These are phyloP conservation scores for Ichneumon xanthorius DNA, from an alignment of 2,888 invertebrate genomes.

Conservation along the genomic window DNA sequence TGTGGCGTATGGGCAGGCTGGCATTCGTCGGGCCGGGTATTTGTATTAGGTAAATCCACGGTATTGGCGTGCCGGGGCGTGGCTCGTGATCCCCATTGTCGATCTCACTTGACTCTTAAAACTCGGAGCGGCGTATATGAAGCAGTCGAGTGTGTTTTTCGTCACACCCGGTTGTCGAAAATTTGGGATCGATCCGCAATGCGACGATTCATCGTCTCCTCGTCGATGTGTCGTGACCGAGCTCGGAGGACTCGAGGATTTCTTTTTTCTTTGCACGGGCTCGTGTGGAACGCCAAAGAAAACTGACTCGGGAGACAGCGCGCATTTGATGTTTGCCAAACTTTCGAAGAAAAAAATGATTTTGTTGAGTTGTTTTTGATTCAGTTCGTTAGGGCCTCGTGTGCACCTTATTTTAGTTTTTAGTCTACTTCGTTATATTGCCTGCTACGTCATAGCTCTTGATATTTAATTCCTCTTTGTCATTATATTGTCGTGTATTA, in stretches of 20 bases:
- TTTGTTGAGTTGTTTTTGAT: too few species aligned
- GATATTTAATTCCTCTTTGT: too few species aligned
- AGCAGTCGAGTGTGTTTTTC: conserved; percentile 44
- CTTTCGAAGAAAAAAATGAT: too few species aligned
- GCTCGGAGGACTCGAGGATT: background rate
- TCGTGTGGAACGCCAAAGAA: background rate
- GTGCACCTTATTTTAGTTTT: too few species aligned
- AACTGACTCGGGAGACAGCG: background rate
- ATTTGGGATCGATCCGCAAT: conserved; percentile 3
- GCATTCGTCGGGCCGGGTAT: conserved; percentile 61
- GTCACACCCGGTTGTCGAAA: conserved; percentile 20
- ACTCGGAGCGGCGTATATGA: background rate
- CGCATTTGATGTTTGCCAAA: background rate
- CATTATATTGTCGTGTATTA: too few species aligned
- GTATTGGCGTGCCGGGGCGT: conserved; percentile 81
- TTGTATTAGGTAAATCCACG: conserved; percentile 72
- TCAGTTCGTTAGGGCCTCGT: too few species aligned
- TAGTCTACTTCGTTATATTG: too few species aligned
- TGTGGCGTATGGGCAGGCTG: conserved; percentile 7
- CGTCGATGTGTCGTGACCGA: background rate
- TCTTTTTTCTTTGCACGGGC: background rate
- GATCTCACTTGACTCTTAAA: conserved; percentile 68
- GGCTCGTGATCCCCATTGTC: conserved; percentile 77
- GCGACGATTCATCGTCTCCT: background rate
- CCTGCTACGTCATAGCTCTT: too few species aligned